Percentiles rank a stretch among this genome's conserved stretches.
These are phyloP conservation scores for Drosophila lacicola DNA, from an alignment of 2,888 invertebrate species.

Conservation along the genomic window DNA sequence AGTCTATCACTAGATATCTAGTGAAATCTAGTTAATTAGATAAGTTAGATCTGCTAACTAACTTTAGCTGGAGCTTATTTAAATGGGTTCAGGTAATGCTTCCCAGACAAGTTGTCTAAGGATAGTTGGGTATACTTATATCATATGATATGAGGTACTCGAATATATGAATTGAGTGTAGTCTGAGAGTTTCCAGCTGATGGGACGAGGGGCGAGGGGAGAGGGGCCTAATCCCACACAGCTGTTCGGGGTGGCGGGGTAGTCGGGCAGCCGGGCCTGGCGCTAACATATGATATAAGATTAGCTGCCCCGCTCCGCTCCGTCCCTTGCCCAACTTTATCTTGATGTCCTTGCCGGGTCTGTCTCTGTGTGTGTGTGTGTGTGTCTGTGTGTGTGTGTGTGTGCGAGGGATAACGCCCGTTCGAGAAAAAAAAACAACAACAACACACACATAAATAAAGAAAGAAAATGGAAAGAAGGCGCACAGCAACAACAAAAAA, in stretches of 20 bases:
- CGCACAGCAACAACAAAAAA: background rate
- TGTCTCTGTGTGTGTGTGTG: background rate
- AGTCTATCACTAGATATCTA: no score
- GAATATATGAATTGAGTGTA: background rate
- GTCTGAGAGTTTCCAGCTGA: background rate
- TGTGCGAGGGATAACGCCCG: conserved; percentile 34
- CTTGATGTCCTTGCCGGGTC: conserved; percentile 59
- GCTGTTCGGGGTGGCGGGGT: conserved; percentile 36
- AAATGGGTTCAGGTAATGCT: no score
- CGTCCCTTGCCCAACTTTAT: conserved; percentile 30
- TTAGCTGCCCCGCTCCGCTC: conserved; percentile 41
- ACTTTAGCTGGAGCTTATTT: no score
- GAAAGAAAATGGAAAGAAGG: background rate
- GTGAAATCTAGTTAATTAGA: no score
- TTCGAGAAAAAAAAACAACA: conserved; percentile 1
- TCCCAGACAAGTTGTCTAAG: background rate
- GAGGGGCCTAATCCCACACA: conserved; percentile 56
- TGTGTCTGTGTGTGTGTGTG: background rate
- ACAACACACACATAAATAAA: conserved; percentile 16
- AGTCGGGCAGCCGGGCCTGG: conserved; percentile 22
- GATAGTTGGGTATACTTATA: background rate
- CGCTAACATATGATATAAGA: conserved; percentile 68
- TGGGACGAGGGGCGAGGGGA: background rate
- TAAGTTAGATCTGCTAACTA: no score
- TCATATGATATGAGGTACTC: background rate